A percentile compares a stretch with the other conserved stretches of the same genome.
Evolutionary conservation across 2,888 invertebrate genomes (phyloP).

Genomic region (Lepidocyrtoides sp.): DNA sequence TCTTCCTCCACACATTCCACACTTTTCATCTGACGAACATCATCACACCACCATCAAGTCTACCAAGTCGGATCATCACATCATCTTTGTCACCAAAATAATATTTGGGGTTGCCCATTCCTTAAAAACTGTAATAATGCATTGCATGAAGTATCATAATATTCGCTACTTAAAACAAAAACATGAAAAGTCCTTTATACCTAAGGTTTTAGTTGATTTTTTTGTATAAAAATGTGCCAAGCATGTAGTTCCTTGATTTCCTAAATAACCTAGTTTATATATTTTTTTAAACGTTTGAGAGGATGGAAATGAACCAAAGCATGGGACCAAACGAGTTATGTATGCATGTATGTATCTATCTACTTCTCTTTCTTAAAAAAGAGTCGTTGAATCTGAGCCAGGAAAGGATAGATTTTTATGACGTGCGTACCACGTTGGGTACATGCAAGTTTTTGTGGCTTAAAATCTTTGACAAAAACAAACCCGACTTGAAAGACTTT

Average conservation of each 20-base stretch:
- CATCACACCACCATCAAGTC: constrained; percentile 57
- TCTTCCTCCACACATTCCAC: no score
- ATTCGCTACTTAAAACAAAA: not conserved
- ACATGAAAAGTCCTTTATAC: not conserved
- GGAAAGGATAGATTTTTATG: constrained; percentile 36
- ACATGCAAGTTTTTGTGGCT: not conserved
- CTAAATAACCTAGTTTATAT: constrained; percentile 52
- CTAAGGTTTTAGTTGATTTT: not conserved
- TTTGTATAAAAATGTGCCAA: not conserved
- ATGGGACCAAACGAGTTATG: not conserved
- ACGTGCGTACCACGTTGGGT: constrained; percentile 27
- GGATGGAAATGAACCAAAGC: constrained; percentile 31
- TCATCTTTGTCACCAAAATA: constrained; percentile 4
- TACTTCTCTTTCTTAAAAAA: constrained; percentile 2
- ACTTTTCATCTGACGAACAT: constrained; percentile 54
- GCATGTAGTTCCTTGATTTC: constrained; percentile 38
- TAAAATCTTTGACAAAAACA: not conserved
- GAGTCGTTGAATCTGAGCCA: constrained; percentile 56
- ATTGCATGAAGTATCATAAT: no score
- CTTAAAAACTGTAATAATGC: not conserved
- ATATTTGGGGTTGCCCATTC: constrained; percentile 45
- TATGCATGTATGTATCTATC: not conserved
- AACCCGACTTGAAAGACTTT: not conserved
- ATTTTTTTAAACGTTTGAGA: constrained; percentile 36
- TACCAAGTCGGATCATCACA: constrained; percentile 13